Base-by-base conservation (phyloP, 2,888 invertebrate species). In the Sarcophaga carnaria region DNA sequence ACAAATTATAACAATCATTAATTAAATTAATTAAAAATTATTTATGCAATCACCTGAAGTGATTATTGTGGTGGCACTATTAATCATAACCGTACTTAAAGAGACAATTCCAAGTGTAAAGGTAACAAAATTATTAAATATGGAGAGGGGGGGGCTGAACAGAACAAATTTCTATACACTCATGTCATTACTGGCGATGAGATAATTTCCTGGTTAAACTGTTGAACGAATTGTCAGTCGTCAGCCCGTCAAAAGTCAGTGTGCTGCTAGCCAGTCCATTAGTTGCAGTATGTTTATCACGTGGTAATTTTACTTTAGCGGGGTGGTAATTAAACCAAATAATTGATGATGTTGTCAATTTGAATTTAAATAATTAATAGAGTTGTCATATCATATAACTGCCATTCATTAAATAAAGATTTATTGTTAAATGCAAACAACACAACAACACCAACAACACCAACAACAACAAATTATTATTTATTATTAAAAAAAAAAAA, bases 271-370 rank as follows among this genome's bases (percentile, higher is more conserved):
- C 4, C 17, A 4, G 54, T 54, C 5, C 14, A 54, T 54, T 17
- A 54, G 54, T 54, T 17, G 5, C 54, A 47, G 20, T 60, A 20
- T 71, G 47, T 27, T 66, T 20, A 11, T n/a, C 37, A 71, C 69
- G 37, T 37, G 37, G 5, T 49, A 14, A 59, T 17, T 54, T 60
- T 14, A 12, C 22, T 59, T 17, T 25, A 37, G n/a, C n/a, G 25
- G 22, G 2, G 37, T 22, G 22, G 63, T 75, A 84, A 81, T 87
- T 81, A 84, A 84, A 81, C 45, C 20, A 69, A 76, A 72, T 84
- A 84, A 87, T 84, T 84, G 84, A 87, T 87, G 84, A 82, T 81
- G 67, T 81, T 87, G 87, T 81, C 81, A 84, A 67, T 64, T n/a
- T 11, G 71, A 76, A 84, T 84, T 87, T 84, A 72, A 79, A 84